phyloP scores from a whole-genome alignment of 2,888 invertebrate genomes.

The Belgica antarctica region DNA sequence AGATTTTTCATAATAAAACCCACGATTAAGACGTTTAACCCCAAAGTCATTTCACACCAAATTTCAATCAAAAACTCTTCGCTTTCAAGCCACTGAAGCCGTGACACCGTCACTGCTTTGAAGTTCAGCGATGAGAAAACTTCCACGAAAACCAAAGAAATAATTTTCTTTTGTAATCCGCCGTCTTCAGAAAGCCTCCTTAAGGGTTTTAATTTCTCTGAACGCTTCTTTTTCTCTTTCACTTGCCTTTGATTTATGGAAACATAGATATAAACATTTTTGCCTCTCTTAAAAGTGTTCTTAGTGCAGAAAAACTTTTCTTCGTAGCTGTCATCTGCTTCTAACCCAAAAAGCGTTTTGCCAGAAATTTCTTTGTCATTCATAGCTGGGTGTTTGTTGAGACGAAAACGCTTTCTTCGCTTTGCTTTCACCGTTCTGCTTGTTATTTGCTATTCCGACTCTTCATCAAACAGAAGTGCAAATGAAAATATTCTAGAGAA shows the following conservation, averaged over 20 bases:
- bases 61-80: too few relatives aligned
- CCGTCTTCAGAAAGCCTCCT: too few relatives aligned
- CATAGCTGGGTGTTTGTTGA: conserved; percentile 8
- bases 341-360: too few relatives aligned
- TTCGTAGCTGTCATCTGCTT: conserved; percentile 3
- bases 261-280: too few relatives aligned
- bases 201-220: too few relatives aligned
- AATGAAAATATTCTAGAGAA: conserved; percentile 37
- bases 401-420: conserved; percentile 22
- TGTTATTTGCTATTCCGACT: conserved; percentile 13
- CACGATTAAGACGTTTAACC: too few relatives aligned
- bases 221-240: conserved; percentile 18
- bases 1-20: too few relatives aligned
- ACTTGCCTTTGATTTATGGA: conserved; percentile 20
- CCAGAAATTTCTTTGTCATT: too few relatives aligned
- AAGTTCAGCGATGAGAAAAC: conserved; percentile 5
- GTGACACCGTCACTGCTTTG: not conserved
- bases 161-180: conserved; percentile 20
- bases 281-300: conserved; percentile 1
- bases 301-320: not conserved
- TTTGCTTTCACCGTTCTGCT: too few relatives aligned
- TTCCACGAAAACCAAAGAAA: conserved; percentile 18
- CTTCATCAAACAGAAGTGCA: conserved; percentile 34
- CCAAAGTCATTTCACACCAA: too few relatives aligned
- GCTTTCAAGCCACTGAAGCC: too few relatives aligned